These are phyloP conservation scores for Channa maculata DNA, from an alignment of 2,113 vertebrate species.

Conservation along the genomic window DNA sequence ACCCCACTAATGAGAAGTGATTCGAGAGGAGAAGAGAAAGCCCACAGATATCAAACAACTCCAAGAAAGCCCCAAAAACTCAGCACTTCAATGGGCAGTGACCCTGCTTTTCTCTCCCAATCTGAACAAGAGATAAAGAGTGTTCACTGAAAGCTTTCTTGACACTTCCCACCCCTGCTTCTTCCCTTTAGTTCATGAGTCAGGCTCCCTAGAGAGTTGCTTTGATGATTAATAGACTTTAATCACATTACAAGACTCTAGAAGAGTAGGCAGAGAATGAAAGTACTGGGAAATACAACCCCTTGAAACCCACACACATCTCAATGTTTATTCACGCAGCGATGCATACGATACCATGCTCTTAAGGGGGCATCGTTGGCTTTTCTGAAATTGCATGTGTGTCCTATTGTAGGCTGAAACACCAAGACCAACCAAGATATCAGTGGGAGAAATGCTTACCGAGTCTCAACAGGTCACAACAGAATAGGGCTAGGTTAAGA, in stretches of 20 bases:
- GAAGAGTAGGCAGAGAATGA: conserved; percentile 83
- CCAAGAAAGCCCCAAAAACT: conserved; percentile 67
- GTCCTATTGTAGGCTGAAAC: conserved; percentile 26
- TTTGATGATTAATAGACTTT: conserved; percentile 88
- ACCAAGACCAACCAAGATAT: conserved; percentile 27
- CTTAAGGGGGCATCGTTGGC: conserved; percentile 41
- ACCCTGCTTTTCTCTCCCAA: conserved; percentile 75
- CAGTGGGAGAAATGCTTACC: conserved; percentile 8
- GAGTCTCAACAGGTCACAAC: conserved; percentile 5
- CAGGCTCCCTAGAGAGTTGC: conserved; percentile 83
- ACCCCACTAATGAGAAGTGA: conserved; percentile 71
- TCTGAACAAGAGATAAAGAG: conserved; percentile 76
- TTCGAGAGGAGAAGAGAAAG: conserved; percentile 51
- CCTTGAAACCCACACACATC: conserved; percentile 68
- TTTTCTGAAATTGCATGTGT: conserved; percentile 30
- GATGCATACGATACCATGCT: conserved; percentile 46
- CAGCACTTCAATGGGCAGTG: conserved; percentile 70
- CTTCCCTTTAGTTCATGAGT: conserved; percentile 84
- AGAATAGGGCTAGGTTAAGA: not conserved
- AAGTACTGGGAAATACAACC: conserved; percentile 82
- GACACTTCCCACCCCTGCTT: conserved; percentile 84
- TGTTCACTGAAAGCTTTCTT: conserved; percentile 82
- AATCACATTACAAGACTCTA: conserved; percentile 87
- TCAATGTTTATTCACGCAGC: conserved; percentile 73
- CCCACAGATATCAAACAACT: conserved; percentile 70